Base-by-base conservation (phyloP, 2,113 vertebrate genomes). In the Pogona vitticeps region DNA sequence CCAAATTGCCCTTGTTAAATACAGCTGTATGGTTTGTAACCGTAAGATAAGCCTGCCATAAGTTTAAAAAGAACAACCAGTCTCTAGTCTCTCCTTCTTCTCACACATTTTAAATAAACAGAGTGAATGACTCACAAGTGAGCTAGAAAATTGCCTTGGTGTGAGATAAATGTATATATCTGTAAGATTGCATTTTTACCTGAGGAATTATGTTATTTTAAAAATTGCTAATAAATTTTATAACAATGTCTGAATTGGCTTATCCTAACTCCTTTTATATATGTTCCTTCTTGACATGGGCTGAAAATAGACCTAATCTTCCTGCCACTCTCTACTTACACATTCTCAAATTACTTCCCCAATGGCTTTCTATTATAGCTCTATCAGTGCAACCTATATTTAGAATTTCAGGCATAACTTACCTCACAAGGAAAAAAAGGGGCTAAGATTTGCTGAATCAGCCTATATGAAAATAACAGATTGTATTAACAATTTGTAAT, bases 171-270 rank as follows among this genome's bases (percentile, higher is more conserved):
- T 99, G 98, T 99, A 99, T 99, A 99, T 99, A 98, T 98, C 98
- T 99, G 98, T 99, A 99, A 98, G 97, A 99, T 96, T 98, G 98
- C 98, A 98, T 99, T 99, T 99, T 99, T 98, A 97, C 95, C 96
- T 96, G 98, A 98, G 98, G 98, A 99, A 99, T 99, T 98, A 99
- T 99, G 98, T 99, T 99, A 98, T 99, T 99, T 97, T 96, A 96
- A 98, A 98, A 98, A 98, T 98, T 99, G 97, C 97, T 98, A 99
- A 99, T 98, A 99, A 99, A 99, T 98, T 97, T 97, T 85, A 96
- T 96, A 97, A 97, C 94, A 96, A 97, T 92, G 93, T 95, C 94
- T 90, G 91, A 71, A 68, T 91, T 92, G 88, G 86, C 93, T 89
- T 94, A 95, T 88, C 76, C 13, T 90, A 94, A 90, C 90, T 91